Conservation (phyloP, 2,888 invertebrate genomes). For the Synanthedon andrenaeformis region DNA sequence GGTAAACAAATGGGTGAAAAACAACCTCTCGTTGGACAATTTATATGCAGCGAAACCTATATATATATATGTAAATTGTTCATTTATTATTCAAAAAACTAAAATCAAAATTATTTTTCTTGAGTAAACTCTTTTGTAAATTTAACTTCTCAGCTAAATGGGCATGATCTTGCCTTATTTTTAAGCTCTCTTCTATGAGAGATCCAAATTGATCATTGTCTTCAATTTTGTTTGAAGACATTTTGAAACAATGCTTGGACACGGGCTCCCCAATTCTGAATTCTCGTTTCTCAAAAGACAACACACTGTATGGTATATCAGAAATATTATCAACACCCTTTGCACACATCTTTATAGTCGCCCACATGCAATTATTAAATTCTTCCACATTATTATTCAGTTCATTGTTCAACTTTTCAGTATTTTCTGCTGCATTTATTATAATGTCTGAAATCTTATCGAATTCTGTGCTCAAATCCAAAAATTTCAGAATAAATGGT, state of each 20-base stretch:
- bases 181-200: slow-evolving; percentile 55
- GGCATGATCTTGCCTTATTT: slow-evolving; percentile 39
- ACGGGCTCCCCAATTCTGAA: slow-evolving; percentile 60
- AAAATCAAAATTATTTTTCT: slow-evolving; percentile 41
- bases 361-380: slow-evolving; percentile 49
- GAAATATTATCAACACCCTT: slow-evolving; percentile 41
- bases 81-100: slow-evolving; percentile 39
- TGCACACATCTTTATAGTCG: slow-evolving; percentile 45
- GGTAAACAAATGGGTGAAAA: too few species aligned
- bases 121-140: slow-evolving; percentile 38
- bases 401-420: slow-evolving; percentile 35
- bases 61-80: not conserved
- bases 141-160: slow-evolving; percentile 41
- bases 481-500: slow-evolving; percentile 49
- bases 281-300: slow-evolving; percentile 56
- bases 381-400: slow-evolving; percentile 37
- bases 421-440: slow-evolving; percentile 41
- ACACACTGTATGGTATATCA: slow-evolving; percentile 55
- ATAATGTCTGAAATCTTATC: slow-evolving; percentile 52
- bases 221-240: slow-evolving; percentile 19
- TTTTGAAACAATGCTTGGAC: slow-evolving; percentile 37
- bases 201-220: slow-evolving; percentile 43
- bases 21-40: too few species aligned
- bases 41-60: not conserved
- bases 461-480: slow-evolving; percentile 54